Evolutionary conservation across 1,140 invertebrate species (phyloP).

Genomic region (Aphaenogaster floridana): DNA sequence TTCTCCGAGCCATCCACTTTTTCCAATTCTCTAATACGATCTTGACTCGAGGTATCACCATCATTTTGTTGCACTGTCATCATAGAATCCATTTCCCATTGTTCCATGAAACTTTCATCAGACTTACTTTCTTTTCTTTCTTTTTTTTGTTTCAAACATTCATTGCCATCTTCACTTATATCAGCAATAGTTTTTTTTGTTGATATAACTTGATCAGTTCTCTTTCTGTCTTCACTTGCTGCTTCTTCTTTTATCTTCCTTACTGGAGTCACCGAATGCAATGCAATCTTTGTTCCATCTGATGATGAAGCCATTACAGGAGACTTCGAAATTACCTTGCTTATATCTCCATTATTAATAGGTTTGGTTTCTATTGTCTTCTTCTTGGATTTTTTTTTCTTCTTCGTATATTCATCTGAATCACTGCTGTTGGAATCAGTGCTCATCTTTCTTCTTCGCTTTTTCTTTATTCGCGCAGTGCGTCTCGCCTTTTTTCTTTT

Average conservation of each 20-base stretch:
- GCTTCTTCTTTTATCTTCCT: slow-evolving; percentile 71
- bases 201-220: background rate
- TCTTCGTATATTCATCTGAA: slow-evolving; percentile 71
- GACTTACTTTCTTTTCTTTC: slow-evolving; percentile 44
- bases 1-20: slow-evolving; percentile 40
- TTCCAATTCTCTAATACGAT: slow-evolving; percentile 1
- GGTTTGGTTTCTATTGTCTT: slow-evolving; percentile 62
- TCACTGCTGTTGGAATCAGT: slow-evolving; percentile 82
- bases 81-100: slow-evolving; percentile 76
- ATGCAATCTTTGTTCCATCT: slow-evolving; percentile 17
- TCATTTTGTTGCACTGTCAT: slow-evolving; percentile 47
- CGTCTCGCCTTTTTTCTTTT: slow-evolving; percentile 75
- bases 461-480: slow-evolving; percentile 66
- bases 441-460: slow-evolving; percentile 76
- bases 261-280: background rate
- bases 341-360: slow-evolving; percentile 46
- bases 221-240: slow-evolving; percentile 27
- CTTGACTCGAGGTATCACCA: slow-evolving; percentile 31
- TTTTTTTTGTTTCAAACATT: slow-evolving; percentile 39
- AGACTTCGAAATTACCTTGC: slow-evolving; percentile 52
- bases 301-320: slow-evolving; percentile 3
- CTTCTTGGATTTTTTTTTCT: slow-evolving; percentile 65
- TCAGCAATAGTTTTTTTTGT: slow-evolving; percentile 31
- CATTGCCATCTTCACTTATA: slow-evolving; percentile 25
- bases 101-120: slow-evolving; percentile 65